phyloP scores from a whole-genome alignment of 2,797 vertebrate species.

The Schizothorax lantsangensis region DNA sequence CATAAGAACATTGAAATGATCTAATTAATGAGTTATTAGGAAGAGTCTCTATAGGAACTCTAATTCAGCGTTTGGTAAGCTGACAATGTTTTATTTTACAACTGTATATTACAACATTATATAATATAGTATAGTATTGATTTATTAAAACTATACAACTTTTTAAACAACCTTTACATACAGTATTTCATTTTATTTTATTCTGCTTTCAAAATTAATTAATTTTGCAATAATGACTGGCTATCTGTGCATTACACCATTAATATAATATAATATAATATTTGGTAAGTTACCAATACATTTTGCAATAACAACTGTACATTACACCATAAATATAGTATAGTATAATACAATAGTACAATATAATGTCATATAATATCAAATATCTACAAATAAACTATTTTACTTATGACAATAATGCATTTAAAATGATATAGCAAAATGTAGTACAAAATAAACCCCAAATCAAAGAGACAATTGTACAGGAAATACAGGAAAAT shows the following conservation, averaged over 20 bases:
- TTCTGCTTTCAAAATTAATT: neutral
- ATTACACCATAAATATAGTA: neutral
- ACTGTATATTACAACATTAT: neutral
- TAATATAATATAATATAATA: neutral
- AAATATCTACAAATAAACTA: neutral
- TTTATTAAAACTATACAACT: neutral
- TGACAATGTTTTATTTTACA: neutral
- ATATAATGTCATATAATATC: neutral
- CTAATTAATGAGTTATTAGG: neutral
- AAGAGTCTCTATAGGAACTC: neutral
- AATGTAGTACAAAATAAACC: neutral
- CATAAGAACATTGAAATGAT: conserved; percentile 3
- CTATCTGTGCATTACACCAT: neutral
- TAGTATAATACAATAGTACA: neutral
- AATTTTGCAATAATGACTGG: neutral
- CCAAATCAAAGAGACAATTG: neutral
- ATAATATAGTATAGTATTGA: neutral
- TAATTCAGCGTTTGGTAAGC: neutral
- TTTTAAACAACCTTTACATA: neutral
- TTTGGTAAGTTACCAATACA: neutral
- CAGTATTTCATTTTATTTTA: neutral
- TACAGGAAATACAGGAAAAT: neutral
- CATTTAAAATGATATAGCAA: neutral
- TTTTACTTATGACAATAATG: neutral
- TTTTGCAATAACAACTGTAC: neutral